phyloP scores from a whole-genome alignment of 2,888 invertebrate genomes.

The Graphium colonna region DNA sequence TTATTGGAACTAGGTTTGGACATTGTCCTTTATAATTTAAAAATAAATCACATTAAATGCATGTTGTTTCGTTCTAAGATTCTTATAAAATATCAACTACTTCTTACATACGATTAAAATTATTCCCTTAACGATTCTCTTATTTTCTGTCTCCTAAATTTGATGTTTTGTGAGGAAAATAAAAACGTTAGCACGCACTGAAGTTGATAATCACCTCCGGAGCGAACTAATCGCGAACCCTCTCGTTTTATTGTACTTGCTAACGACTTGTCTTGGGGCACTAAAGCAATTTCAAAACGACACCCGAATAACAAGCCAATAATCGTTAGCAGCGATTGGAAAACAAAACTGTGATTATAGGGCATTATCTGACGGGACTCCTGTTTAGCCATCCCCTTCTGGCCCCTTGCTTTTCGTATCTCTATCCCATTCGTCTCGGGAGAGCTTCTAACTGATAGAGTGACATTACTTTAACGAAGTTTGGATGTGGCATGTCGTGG shows the following conservation, averaged over 20 bases:
- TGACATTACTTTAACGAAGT: conserved; percentile 78
- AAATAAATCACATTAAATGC: too few relatives aligned
- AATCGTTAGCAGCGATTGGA: conserved; percentile 84
- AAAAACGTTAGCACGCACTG: conserved; percentile 6
- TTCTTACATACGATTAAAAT: too few relatives aligned
- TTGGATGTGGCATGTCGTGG: conserved; percentile 64
- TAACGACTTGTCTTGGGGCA: conserved; percentile 73
- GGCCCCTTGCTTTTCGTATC: conserved; percentile 35
- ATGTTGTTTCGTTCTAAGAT: too few relatives aligned
- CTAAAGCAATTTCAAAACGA: conserved; percentile 77
- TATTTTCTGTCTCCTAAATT: too few relatives aligned
- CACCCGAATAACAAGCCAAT: conserved; percentile 82
- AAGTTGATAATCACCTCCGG: conserved; percentile 7
- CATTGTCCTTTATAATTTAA: too few relatives aligned
- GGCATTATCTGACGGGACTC: conserved; percentile 60
- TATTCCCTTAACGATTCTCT: too few relatives aligned
- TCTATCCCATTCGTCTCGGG: conserved; percentile 53
- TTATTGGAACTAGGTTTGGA: too few relatives aligned
- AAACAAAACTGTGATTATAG: conserved; percentile 85
- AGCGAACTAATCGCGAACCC: conserved; percentile 49
- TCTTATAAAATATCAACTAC: too few relatives aligned
- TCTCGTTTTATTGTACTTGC: conserved; percentile 68
- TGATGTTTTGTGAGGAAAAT: not conserved
- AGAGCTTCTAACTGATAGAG: conserved; percentile 66
- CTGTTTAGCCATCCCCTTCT: conserved; percentile 42